phyloP scores from a whole-genome alignment of 2,888 invertebrate species.

The Himalopsyche tibetana region DNA sequence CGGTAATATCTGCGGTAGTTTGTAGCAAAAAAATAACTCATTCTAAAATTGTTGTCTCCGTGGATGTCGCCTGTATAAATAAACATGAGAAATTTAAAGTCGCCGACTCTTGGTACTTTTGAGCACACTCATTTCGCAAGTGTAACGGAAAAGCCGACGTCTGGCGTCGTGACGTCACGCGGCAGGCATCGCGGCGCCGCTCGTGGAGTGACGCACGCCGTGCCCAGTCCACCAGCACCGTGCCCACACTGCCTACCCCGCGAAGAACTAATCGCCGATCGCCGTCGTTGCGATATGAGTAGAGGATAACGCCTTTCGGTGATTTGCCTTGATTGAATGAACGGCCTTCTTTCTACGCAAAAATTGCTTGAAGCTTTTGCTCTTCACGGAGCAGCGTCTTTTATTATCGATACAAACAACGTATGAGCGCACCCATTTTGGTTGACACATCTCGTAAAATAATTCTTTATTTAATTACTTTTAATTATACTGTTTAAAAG shows the following conservation, averaged over 20 bases:
- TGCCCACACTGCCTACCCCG: not conserved
- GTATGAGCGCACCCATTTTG: not conserved
- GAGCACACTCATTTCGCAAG: slow-evolving; percentile 16
- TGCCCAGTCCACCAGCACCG: slow-evolving; percentile 34
- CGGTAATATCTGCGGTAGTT: slow-evolving; percentile 11
- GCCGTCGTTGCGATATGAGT: not conserved
- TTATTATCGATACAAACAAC: not conserved
- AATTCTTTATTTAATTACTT: not conserved
- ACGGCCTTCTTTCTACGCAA: slow-evolving; percentile 1
- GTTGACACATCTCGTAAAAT: not conserved
- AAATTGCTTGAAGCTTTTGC: not conserved
- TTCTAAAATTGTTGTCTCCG: slow-evolving; percentile 29
- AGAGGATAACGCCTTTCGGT: slow-evolving; percentile 10
- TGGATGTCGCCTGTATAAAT: slow-evolving; percentile 19
- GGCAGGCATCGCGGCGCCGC: slow-evolving; percentile 59
- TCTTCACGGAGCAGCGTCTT: not conserved
- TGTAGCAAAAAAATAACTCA: not conserved
- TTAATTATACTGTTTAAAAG: too few relatives aligned
- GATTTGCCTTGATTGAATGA: slow-evolving; percentile 33
- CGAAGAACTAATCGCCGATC: slow-evolving; percentile 24
- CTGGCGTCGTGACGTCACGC: slow-evolving; percentile 59
- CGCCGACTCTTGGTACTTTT: slow-evolving; percentile 5
- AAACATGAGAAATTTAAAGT: slow-evolving; percentile 39
- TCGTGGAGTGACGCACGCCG: slow-evolving; percentile 55
- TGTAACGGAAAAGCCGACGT: slow-evolving; percentile 46